Conservation (phyloP, 2,113 vertebrate genomes). For the Natator depressus region DNA sequence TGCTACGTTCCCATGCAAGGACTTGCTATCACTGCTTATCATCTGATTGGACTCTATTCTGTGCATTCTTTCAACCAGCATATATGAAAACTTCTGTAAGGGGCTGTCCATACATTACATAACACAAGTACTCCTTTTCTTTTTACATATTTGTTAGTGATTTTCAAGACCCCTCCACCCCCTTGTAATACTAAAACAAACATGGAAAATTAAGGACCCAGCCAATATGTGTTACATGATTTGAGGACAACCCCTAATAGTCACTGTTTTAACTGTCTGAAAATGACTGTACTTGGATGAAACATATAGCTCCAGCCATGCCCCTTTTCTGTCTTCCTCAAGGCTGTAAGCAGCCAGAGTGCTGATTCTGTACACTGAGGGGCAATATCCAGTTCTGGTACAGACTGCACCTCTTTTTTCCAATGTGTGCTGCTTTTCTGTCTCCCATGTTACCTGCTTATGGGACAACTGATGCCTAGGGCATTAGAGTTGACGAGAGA, state of each 20-base stretch:
- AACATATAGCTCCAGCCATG: neutral
- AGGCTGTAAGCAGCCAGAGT: neutral
- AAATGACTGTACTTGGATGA: neutral
- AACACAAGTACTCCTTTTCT: too few species aligned
- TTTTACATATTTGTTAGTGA: too few species aligned
- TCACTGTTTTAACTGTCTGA: neutral
- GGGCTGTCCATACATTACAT: too few species aligned
- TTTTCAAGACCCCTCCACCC: too few species aligned
- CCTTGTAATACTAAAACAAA: too few species aligned
- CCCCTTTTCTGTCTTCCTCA: neutral
- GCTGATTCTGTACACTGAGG: neutral
- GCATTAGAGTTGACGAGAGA: neutral
- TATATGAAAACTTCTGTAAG: neutral
- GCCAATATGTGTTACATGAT: too few species aligned
- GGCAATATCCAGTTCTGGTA: neutral
- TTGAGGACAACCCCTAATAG: too few species aligned
- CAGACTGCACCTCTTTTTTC: neutral
- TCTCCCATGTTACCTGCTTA: neutral
- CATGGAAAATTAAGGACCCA: too few species aligned
- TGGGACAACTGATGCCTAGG: neutral
- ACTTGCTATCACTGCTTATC: neutral
- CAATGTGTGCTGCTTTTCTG: neutral
- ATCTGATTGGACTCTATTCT: neutral
- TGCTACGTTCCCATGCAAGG: too few species aligned
- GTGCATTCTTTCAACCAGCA: neutral